Evolutionary conservation across 2,888 invertebrate species (phyloP), one percentile per base, ranked within the genome.

Genomic region (Oegoconia quadripuncta): DNA sequence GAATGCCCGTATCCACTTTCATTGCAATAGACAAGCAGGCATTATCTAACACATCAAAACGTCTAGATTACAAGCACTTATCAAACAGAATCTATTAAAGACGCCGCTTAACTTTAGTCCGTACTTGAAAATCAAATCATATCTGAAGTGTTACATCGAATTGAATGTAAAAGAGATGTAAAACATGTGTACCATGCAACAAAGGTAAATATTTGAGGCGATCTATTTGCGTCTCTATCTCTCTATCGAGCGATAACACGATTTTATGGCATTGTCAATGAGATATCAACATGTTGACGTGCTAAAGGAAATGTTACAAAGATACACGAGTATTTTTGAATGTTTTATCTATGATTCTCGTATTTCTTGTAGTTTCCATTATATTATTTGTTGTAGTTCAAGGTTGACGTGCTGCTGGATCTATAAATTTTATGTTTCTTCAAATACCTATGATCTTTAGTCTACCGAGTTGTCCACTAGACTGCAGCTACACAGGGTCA

Each of bases 191-290:
- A 47, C 60, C 59, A 63, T 61, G 54, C 47, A 48, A 59, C 57
- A 47, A 57, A 51, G 52, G 65, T 65, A 73, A 80, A 80, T 76
- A 80, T 79, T 70, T 73, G 69, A 48, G 46, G 57, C 52, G 55
- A 58, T 64, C 57, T 70, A 52, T 71, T 69, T 68, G 65, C 69
- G 56, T 61, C 59, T 55, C 48, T n/a, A n/a, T n/a, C n/a, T n/a
- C 48, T 54, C 57, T 69, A 66, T 69, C 70, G 48, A 40, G 41
- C 48, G 74, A 78, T 79, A 81, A 74, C 65, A 50, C 34, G 41
- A 35, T 39, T 48, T 50, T 48, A 49, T 40, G 41, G 33, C 37
- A 44, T 44, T 48, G 46, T 46, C 47, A 32, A 50, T 36, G 22
- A 9, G 15, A 32, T 36, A 40, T 15, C 32, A 11, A 16, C 5